Percentiles rank a stretch among this genome's conserved stretches.
phyloP scores from a whole-genome alignment of 2,888 invertebrate species.

The Drosophila algonquin region DNA sequence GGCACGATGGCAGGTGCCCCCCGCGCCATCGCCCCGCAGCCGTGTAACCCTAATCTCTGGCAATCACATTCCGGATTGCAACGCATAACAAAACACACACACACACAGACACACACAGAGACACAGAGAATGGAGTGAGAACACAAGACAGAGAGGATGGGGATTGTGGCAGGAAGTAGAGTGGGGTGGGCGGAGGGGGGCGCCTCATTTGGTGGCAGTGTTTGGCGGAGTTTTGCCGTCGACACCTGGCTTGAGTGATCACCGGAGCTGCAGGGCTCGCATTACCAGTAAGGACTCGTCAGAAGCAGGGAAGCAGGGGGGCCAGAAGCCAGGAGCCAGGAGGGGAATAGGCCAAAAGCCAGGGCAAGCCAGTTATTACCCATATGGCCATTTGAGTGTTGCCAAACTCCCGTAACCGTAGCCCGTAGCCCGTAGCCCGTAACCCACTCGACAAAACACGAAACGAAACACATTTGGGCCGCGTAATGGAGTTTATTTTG shows the following conservation, averaged over 20 bases:
- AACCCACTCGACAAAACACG: constrained; percentile 25
- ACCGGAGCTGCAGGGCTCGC: constrained; percentile 33
- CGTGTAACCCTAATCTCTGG: constrained; percentile 34
- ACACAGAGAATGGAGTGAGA: neutral
- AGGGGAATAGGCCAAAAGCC: neutral
- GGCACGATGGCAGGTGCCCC: too few relatives aligned
- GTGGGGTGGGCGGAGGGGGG: too few relatives aligned
- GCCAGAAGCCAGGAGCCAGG: too few relatives aligned
- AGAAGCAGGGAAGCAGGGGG: neutral
- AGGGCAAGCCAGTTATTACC: constrained; percentile 32
- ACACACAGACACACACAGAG: constrained; percentile 1
- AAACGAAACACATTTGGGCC: constrained; percentile 35
- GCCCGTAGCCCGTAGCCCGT: constrained; percentile 5
- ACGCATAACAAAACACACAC: constrained; percentile 33
- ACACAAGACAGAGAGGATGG: too few relatives aligned
- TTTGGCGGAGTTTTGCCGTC: constrained; percentile 8
- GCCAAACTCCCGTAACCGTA: constrained; percentile 15
- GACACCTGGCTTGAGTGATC: constrained; percentile 51
- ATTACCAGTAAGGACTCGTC: constrained; percentile 23
- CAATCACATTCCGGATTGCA: constrained; percentile 46
- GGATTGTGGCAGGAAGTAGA: too few relatives aligned
- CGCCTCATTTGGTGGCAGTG: neutral
- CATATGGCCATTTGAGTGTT: constrained; percentile 42
- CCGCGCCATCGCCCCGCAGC: neutral
- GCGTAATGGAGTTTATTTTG: constrained; percentile 32